These are phyloP conservation scores for Lepidurus apus DNA, from an alignment of 1,140 invertebrate genomes.

Conservation along the genomic window DNA sequence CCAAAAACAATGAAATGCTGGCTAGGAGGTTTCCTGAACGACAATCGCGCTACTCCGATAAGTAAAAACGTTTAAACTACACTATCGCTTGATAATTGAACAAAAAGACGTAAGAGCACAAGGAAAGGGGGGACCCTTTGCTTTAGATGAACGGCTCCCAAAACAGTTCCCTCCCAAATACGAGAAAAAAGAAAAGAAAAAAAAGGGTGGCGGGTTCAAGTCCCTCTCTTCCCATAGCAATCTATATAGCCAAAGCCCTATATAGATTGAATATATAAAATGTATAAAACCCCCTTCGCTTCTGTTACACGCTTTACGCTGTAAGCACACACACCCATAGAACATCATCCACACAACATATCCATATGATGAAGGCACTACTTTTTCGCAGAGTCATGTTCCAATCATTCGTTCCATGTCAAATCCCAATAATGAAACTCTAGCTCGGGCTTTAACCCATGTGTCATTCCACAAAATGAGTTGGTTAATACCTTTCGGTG, in stretches of 20 bases:
- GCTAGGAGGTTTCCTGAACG: not conserved
- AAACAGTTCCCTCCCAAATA: too few relatives aligned
- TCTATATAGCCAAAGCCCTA: not conserved
- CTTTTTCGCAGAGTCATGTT: constrained; percentile 5
- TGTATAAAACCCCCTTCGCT: constrained; percentile 13
- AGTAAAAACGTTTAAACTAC: constrained; percentile 1
- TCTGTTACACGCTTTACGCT: not conserved
- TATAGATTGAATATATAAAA: constrained; percentile 11
- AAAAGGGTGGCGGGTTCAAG: too few relatives aligned
- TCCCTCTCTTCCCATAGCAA: not conserved
- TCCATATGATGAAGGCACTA: not conserved
- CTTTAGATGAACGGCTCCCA: too few relatives aligned
- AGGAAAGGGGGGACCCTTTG: not conserved
- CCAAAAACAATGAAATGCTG: not conserved
- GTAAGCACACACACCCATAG: not conserved
- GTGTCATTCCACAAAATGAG: not conserved
- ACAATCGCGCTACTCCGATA: not conserved
- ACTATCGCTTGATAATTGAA: constrained; percentile 18
- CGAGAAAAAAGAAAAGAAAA: too few relatives aligned
- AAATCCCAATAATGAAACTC: constrained; percentile 10
- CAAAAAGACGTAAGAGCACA: constrained; percentile 12
- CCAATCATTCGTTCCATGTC: constrained; percentile 8
- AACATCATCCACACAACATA: not conserved
- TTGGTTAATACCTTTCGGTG: not conserved
- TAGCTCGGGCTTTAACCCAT: not conserved